Evolutionary conservation across 1,140 invertebrate species (phyloP).

Genomic region (Papilio machaon): DNA sequence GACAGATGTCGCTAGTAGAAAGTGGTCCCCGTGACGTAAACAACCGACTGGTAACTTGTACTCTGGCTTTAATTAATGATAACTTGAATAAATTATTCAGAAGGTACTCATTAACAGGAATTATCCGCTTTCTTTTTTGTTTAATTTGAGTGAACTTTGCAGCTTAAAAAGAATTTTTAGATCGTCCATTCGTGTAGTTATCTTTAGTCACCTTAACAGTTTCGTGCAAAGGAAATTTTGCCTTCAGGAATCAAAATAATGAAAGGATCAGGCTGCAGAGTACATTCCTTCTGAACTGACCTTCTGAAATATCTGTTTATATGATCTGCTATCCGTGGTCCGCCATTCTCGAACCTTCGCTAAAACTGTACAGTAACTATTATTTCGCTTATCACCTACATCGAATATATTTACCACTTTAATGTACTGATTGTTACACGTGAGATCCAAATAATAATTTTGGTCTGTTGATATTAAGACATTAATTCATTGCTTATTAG

Average conservation of each 20-base stretch:
- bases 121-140: constrained; percentile 1
- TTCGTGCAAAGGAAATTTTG: too few relatives aligned
- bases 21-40: neutral
- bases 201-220: too few relatives aligned
- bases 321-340: neutral
- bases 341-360: neutral
- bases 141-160: neutral
- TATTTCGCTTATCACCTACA: neutral
- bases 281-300: neutral
- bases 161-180: neutral
- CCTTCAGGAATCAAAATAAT: too few relatives aligned
- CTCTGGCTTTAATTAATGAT: neutral
- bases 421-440: neutral
- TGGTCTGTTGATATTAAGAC: neutral
- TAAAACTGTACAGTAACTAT: neutral
- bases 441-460: neutral
- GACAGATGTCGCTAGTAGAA: constrained; percentile 11
- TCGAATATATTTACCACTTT: neutral
- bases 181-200: neutral
- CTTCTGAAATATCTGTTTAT: neutral
- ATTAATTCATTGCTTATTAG: neutral
- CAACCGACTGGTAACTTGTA: neutral
- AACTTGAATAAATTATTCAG: neutral
- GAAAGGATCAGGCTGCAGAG: too few relatives aligned
- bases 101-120: neutral